phyloP scores from a whole-genome alignment of 1,140 invertebrate species.

The Diuraphis noxia region DNA sequence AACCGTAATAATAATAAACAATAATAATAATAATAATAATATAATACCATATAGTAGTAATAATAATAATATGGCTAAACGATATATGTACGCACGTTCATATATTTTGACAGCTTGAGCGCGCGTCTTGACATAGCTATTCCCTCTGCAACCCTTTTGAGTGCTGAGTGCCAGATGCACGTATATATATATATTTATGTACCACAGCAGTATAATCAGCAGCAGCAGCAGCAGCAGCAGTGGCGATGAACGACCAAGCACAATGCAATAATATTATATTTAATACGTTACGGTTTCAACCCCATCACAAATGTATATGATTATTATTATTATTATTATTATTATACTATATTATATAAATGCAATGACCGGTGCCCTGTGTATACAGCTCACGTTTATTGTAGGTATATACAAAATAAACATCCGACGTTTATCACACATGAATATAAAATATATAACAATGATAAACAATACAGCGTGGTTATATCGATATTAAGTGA shows the following conservation, averaged over 20 bases:
- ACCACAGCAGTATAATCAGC: not conserved
- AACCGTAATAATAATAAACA: not conserved
- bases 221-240: not conserved
- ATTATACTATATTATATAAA: not conserved
- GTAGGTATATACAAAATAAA: not conserved
- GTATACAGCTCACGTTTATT: not conserved
- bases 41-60: not conserved
- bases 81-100: not conserved
- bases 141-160: conserved; percentile 26
- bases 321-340: conserved; percentile 1
- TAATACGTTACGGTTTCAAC: conserved; percentile 1
- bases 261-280: not conserved
- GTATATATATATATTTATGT: not conserved
- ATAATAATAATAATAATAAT: not conserved
- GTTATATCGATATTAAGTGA: not conserved
- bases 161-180: conserved; percentile 37
- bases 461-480: conserved; percentile 10
- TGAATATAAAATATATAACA: not conserved
- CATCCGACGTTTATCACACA: not conserved
- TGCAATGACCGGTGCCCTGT: not conserved
- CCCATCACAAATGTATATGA: not conserved
- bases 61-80: not conserved
- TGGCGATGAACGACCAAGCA: not conserved
- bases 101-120: conserved; percentile 53
- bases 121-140: conserved; percentile 17